Conservation (phyloP, 1,140 invertebrate genomes). For the Drosophila insularis region DNA sequence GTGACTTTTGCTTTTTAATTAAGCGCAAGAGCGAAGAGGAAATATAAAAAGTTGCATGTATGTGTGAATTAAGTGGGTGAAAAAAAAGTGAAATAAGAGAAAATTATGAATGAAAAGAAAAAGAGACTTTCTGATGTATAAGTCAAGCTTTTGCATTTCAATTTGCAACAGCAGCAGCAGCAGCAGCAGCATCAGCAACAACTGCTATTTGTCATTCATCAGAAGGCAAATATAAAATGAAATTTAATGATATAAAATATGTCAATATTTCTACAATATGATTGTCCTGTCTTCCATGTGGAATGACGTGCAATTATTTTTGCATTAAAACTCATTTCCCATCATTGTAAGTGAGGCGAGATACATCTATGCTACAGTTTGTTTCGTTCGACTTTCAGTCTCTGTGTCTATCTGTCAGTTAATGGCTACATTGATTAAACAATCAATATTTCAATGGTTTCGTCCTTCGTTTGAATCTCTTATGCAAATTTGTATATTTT, state of each 20-base stretch:
- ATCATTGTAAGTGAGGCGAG: constrained; percentile 64
- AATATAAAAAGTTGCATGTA: constrained; percentile 1
- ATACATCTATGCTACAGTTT: constrained; percentile 49
- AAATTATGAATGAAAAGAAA: constrained; percentile 55
- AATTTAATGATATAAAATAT: constrained; percentile 66
- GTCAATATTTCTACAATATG: constrained; percentile 56
- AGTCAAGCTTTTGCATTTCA: constrained; percentile 58
- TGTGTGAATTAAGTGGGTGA: background rate
- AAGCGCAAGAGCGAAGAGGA: constrained; percentile 11
- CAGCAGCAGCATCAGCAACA: constrained; percentile 29
- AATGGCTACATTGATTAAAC: constrained; percentile 61
- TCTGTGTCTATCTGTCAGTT: constrained; percentile 38
- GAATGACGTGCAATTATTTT: constrained; percentile 76
- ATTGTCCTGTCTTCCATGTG: constrained; percentile 16
- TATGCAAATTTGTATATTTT: constrained; percentile 38
- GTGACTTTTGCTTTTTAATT: constrained; percentile 61
- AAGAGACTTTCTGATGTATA: constrained; percentile 17
- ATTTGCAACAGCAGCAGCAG: constrained; percentile 27
- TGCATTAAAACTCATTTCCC: constrained; percentile 71
- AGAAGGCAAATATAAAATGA: constrained; percentile 57
- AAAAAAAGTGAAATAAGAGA: constrained; percentile 5
- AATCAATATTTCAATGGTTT: constrained; percentile 60
- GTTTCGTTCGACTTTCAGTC: background rate
- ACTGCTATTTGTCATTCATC: constrained; percentile 45
- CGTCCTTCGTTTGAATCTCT: constrained; percentile 32